Conservation (phyloP, 2,113 vertebrate species). For the Gnathonemus echidnorhynchus region DNA sequence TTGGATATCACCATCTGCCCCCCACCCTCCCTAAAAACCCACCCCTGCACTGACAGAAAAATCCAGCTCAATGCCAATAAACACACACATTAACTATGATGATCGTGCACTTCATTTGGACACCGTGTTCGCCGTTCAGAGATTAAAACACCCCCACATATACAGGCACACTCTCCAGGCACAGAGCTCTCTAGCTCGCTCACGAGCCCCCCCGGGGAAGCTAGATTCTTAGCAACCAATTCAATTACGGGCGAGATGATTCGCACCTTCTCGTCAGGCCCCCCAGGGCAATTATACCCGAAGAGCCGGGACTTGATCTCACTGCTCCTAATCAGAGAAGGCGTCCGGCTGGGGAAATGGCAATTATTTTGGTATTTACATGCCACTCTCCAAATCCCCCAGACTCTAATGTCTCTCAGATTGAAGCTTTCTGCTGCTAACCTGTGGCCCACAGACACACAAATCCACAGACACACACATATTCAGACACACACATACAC, state of each 20-base stretch:
- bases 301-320: neutral
- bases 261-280: neutral
- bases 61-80: neutral
- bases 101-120: neutral
- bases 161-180: neutral
- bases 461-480: neutral
- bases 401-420: slow-evolving; percentile 9
- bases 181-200: neutral
- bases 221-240: slow-evolving; percentile 21
- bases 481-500: neutral
- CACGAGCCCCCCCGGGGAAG: neutral
- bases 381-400: neutral
- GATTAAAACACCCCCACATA: neutral
- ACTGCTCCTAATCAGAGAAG: slow-evolving; percentile 6
- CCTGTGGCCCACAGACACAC: neutral
- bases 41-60: neutral
- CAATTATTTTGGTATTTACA: slow-evolving; percentile 22
- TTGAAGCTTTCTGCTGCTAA: neutral
- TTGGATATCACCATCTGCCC: neutral
- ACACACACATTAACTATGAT: neutral
- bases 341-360: neutral
- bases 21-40: neutral
- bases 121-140: neutral
- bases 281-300: slow-evolving; percentile 15
- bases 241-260: slow-evolving; percentile 13